phyloP scores from a whole-genome alignment of 1,140 invertebrate species.

The Drosophila truncata region DNA sequence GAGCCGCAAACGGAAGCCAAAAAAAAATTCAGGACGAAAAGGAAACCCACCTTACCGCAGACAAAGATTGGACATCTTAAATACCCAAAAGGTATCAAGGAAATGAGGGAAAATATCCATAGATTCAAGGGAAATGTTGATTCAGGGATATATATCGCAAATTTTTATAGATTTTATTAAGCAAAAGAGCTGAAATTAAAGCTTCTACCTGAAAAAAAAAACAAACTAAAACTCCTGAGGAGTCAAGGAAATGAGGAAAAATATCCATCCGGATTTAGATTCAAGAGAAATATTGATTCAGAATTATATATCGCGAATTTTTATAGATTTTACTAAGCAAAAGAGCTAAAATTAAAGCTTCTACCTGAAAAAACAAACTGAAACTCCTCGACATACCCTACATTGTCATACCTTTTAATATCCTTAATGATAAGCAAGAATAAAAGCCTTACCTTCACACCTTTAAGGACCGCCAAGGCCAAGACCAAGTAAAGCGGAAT shows the following conservation, averaged over 20 bases:
- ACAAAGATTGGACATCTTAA: slow-evolving; percentile 22
- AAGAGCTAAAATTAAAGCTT: background rate
- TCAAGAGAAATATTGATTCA: background rate
- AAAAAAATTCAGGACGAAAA: background rate
- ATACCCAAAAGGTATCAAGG: background rate
- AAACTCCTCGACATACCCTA: background rate
- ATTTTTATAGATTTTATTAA: background rate
- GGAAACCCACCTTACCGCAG: slow-evolving; percentile 4
- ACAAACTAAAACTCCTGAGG: background rate
- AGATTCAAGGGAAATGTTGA: too few species aligned
- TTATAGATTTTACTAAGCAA: background rate
- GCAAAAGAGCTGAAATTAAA: background rate
- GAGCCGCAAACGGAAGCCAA: slow-evolving; percentile 35
- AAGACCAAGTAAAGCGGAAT: background rate
- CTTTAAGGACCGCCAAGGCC: slow-evolving; percentile 8
- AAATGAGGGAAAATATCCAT: background rate
- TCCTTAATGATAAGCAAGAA: slow-evolving; percentile 17
- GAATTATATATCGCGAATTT: background rate
- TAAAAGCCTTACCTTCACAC: slow-evolving; percentile 3
- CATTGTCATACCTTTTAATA: background rate
- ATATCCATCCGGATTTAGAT: background rate
- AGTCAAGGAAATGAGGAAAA: too few species aligned
- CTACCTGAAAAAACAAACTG: background rate
- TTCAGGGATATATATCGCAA: background rate
- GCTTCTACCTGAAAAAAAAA: background rate